phyloP scores from a whole-genome alignment of 2,113 vertebrate genomes.

The Monopterus albus region DNA sequence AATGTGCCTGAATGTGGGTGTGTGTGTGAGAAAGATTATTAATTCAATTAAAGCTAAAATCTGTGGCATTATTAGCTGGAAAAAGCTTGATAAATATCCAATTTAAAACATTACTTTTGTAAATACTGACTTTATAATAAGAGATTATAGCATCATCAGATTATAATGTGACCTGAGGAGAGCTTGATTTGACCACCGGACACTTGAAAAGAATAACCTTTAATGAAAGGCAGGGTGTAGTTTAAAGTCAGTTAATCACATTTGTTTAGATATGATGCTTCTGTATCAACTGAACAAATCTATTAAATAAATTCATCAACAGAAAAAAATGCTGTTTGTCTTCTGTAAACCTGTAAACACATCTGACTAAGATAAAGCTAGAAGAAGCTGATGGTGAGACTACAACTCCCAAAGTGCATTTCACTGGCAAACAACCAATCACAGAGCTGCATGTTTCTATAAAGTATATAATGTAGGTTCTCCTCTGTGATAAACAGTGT shows the following conservation, averaged over 20 bases:
- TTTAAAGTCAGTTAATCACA: background rate
- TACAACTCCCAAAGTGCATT: too few species aligned
- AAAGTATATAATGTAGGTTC: too few species aligned
- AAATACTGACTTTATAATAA: conserved; percentile 14
- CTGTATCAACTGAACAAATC: background rate
- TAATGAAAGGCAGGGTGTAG: background rate
- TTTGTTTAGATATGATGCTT: background rate
- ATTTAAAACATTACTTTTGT: background rate
- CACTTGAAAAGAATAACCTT: background rate
- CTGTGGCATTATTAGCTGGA: conserved; percentile 15
- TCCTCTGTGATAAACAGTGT: too few species aligned
- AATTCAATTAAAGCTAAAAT: background rate
- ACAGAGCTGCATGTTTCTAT: too few species aligned
- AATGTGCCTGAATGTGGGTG: background rate
- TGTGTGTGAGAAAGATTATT: background rate
- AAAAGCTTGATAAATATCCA: background rate
- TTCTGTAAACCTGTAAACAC: background rate
- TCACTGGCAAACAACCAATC: too few species aligned
- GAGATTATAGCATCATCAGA: background rate
- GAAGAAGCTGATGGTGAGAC: too few species aligned
- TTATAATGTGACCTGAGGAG: background rate
- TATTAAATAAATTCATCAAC: background rate
- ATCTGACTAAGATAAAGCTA: too few species aligned
- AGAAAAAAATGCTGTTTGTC: background rate
- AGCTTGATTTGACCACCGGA: background rate